phyloP scores from a whole-genome alignment of 2,113 vertebrate species.

The Ailuropoda melanoleuca region DNA sequence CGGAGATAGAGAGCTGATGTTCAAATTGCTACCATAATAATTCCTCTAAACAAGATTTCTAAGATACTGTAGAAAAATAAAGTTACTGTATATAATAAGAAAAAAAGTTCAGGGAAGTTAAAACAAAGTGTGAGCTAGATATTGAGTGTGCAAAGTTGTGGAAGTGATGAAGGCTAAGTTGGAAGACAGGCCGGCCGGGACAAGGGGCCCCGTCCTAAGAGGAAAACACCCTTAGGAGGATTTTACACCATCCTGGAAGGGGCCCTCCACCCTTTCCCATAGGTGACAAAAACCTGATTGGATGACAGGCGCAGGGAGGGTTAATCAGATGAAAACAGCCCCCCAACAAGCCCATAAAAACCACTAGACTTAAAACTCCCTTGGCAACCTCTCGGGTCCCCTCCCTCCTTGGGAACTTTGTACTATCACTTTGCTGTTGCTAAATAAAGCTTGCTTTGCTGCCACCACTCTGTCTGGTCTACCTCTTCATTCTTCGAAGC shows the following conservation, averaged over 20 bases:
- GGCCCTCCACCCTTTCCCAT: neutral
- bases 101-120: neutral
- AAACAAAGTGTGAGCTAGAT: neutral
- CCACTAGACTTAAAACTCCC: neutral
- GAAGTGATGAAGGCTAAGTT: neutral
- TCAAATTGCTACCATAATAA: neutral
- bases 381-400: neutral
- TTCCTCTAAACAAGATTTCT: neutral
- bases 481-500: too few species aligned
- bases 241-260: neutral
- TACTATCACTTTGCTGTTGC: too few species aligned
- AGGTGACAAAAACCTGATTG: too few species aligned
- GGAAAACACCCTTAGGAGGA: neutral
- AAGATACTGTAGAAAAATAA: neutral
- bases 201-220: neutral
- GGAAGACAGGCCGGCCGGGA: neutral
- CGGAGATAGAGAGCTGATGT: neutral
- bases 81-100: neutral
- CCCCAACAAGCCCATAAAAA: neutral
- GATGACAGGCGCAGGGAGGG: neutral
- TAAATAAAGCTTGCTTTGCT: too few species aligned
- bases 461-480: too few species aligned
- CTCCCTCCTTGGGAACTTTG: too few species aligned
- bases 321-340: neutral
- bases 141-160: neutral